Base-by-base conservation (phyloP, 2,797 vertebrate species). In the Lateolabrax maculatus region DNA sequence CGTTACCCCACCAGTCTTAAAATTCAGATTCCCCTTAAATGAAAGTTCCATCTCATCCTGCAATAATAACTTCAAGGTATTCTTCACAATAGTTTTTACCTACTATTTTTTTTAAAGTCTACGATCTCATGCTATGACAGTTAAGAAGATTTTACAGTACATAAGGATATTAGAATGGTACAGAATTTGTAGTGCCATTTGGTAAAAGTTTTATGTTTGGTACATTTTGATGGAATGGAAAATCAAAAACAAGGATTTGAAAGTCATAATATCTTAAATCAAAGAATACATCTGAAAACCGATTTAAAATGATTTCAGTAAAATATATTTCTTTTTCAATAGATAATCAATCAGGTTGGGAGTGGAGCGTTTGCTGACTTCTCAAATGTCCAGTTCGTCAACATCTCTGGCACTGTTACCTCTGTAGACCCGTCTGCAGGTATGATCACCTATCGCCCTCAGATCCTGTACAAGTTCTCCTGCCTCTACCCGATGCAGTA, bases 401-500 rank as follows among this genome's bases (percentile, higher is more conserved):
- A 95, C 81, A 84, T 96, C 74, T 95, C 94, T 4, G 96, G 95
- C 15, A 27, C 1, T 0, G 36, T 96, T 9, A 89, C 36, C 46
- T 91, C 95, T 12, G 2, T 78, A 21, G 95, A 96, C 72, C 89
- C 90, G 2, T 58, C 82, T 8, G 13, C 21, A 0, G 84, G 78
- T 8, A 58, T 68, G 25, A 94, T 96, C 81, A 95, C 91, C 52
- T 95, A 95, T 60, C 88, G 86, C 1, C 67, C 88, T 0, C 88
- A 92, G 71, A 84, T 95, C 76, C 58, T 89, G 3, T 96, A 96
- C 87, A 90, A 77, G 85, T 96, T 94, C 83, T 96, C 95, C 60
- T 96, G 96, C 78, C 44, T 48, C 8, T 96, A 95, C 81, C 94
- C 93, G 0, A 88, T 96, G 86, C 94, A 95, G 79, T 95, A 96